A percentile compares a stretch with the other conserved stretches of the same genome.
Evolutionary conservation across 2,113 vertebrate genomes (phyloP).

Genomic region (Hippolais icterina): DNA sequence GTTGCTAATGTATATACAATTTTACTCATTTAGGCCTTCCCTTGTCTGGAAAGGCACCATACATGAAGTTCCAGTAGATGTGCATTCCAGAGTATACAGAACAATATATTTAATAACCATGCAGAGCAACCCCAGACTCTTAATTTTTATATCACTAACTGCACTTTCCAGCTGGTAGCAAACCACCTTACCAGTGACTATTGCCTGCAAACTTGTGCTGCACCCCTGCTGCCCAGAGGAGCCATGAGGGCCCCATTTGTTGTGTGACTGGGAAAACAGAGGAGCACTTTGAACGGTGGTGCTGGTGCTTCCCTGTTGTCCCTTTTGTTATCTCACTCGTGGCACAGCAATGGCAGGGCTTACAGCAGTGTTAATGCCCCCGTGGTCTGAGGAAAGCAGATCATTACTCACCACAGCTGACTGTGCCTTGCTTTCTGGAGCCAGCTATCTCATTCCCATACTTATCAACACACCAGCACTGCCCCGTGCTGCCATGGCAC

Average conservation of each 20-base stretch:
- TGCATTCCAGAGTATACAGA: background rate
- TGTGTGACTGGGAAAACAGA: background rate
- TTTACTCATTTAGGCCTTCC: background rate
- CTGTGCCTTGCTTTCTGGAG: conserved; percentile 90
- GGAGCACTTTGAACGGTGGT: background rate
- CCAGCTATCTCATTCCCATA: conserved; percentile 95
- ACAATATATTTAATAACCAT: background rate
- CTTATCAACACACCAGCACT: conserved; percentile 98
- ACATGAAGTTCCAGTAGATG: background rate
- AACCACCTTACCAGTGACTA: background rate
- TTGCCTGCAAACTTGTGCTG: background rate
- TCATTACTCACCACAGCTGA: conserved; percentile 86
- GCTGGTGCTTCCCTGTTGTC: background rate
- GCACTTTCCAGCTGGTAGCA: background rate
- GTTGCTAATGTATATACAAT: background rate
- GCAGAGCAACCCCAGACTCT: background rate
- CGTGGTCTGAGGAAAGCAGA: background rate
- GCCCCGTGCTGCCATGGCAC: conserved; percentile 90
- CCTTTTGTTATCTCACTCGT: background rate
- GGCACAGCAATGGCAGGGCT: background rate
- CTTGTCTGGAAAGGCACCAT: background rate
- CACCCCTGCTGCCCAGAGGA: background rate
- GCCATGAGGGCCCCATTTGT: background rate
- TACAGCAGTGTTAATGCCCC: background rate
- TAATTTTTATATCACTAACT: background rate